A percentile compares a stretch with the other conserved stretches of the same genome.
Conservation (phyloP, 2,888 invertebrate genomes). For the Hemaris fuciformis region DNA sequence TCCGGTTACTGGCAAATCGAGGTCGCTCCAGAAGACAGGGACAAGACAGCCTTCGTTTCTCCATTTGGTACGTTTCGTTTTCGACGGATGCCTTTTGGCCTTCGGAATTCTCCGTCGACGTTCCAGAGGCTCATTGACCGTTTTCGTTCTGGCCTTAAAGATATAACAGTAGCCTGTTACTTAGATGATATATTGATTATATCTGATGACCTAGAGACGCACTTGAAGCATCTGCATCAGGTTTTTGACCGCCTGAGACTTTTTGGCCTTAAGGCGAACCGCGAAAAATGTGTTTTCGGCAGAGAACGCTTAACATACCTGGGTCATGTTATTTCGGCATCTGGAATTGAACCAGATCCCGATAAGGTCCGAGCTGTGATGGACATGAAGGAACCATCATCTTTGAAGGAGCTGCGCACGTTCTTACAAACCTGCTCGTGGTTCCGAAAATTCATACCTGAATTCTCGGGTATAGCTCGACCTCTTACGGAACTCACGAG, state of each 20-base stretch:
- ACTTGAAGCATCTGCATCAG: slow-evolving; percentile 11
- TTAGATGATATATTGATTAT: slow-evolving; percentile 14
- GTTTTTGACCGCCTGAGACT: slow-evolving; percentile 7
- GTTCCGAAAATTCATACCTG: slow-evolving; percentile 29
- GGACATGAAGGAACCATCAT: slow-evolving; percentile 15
- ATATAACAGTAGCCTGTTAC: slow-evolving; percentile 18
- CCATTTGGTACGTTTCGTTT: slow-evolving; percentile 27
- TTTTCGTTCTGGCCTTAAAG: slow-evolving; percentile 20
- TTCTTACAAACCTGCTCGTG: slow-evolving; percentile 29
- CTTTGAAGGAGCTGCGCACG: slow-evolving; percentile 18
- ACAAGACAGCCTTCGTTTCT: slow-evolving; percentile 26
- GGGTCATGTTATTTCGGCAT: slow-evolving; percentile 23
- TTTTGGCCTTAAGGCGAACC: slow-evolving; percentile 16
- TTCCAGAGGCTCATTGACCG: slow-evolving; percentile 32
- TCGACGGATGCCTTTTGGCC: slow-evolving; percentile 29
- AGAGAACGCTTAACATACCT: slow-evolving; percentile 21
- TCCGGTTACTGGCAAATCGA: slow-evolving; percentile 31
- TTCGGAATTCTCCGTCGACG: slow-evolving; percentile 28
- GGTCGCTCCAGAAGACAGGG: slow-evolving; percentile 20
- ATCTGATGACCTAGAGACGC: neutral
- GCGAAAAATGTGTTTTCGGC: slow-evolving; percentile 16
- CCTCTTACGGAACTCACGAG: slow-evolving; percentile 23
- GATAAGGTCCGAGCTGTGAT: slow-evolving; percentile 24
- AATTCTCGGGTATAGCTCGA: slow-evolving; percentile 23
- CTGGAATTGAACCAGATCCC: slow-evolving; percentile 22